A percentile compares a stretch with the other conserved stretches of the same genome.
phyloP scores from a whole-genome alignment of 2,888 invertebrate genomes.

The Drosophila bunnanda region DNA sequence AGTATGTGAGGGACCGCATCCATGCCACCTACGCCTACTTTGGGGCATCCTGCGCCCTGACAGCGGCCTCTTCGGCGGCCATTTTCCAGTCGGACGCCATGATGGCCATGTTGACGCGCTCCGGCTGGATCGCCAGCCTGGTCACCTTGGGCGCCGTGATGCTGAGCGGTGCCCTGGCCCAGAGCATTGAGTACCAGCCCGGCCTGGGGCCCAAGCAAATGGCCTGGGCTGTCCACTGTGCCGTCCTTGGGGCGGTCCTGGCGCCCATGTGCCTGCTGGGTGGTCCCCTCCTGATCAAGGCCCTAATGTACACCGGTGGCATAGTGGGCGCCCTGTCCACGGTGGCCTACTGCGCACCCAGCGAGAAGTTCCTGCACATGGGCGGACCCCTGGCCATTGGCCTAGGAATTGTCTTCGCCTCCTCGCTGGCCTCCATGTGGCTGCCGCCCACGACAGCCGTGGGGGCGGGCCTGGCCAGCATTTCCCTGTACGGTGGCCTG shows the following conservation, averaged over 20 bases:
- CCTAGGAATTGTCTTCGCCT: constrained; percentile 96
- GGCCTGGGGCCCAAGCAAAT: constrained; percentile 93
- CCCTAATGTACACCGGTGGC: constrained; percentile 97
- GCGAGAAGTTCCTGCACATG: constrained; percentile 97
- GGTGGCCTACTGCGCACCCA: constrained; percentile 97
- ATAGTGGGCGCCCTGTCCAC: constrained; percentile 97
- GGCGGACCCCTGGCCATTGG: constrained; percentile 98
- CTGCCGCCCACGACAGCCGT: constrained; percentile 95
- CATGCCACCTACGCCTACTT: constrained; percentile 96
- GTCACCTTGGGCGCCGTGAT: constrained; percentile 94
- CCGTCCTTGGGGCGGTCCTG: constrained; percentile 94
- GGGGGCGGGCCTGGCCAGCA: constrained; percentile 94
- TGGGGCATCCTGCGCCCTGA: constrained; percentile 92
- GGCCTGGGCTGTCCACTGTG: constrained; percentile 93
- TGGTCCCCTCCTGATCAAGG: constrained; percentile 94
- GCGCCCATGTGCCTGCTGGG: constrained; percentile 97
- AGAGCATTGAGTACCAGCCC: constrained; percentile 92
- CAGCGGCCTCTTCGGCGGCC: constrained; percentile 92
- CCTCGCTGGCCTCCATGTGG: constrained; percentile 96
- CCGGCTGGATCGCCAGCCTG: constrained; percentile 92
- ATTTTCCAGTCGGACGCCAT: constrained; percentile 92
- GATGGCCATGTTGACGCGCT: constrained; percentile 91
- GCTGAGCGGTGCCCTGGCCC: constrained; percentile 93
- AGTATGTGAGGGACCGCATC: constrained; percentile 95
- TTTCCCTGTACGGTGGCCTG: constrained; percentile 97